Evolutionary conservation across 2,888 invertebrate species (phyloP).

Genomic region (Drosophila dives): DNA sequence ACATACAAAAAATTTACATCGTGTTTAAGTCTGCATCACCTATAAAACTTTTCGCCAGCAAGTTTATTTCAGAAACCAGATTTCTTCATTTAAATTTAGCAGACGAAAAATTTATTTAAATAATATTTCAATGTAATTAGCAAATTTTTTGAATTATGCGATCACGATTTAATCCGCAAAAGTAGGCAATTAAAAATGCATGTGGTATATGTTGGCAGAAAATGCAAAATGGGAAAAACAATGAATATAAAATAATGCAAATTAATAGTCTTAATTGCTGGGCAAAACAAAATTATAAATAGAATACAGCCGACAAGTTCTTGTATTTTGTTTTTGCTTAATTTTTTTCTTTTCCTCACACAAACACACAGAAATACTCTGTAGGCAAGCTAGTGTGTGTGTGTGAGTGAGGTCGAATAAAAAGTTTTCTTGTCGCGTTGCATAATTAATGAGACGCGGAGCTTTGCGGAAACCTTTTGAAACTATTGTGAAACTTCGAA

Average conservation of each 20-base stretch:
- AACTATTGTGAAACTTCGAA: slow-evolving; percentile 40
- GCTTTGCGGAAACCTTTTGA: slow-evolving; percentile 33
- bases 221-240: not conserved
- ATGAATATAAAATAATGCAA: not conserved
- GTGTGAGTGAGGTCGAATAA: slow-evolving; percentile 18
- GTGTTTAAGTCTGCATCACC: not conserved
- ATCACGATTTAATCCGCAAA: slow-evolving; percentile 3
- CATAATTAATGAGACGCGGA: slow-evolving; percentile 56
- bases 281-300: not conserved
- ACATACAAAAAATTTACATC: too few relatives aligned
- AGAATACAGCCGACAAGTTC: not conserved
- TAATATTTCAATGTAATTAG: not conserved
- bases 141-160: too few relatives aligned
- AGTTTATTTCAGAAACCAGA: not conserved
- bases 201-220: not conserved
- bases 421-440: slow-evolving; percentile 55
- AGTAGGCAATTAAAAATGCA: slow-evolving; percentile 2
- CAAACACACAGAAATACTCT: not conserved
- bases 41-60: not conserved
- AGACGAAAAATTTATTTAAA: not conserved
- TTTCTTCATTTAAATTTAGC: not conserved
- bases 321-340: not conserved
- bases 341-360: slow-evolving; percentile 6
- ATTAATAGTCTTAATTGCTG: not conserved
- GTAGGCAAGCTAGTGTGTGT: not conserved